A percentile compares a stretch with the other conserved stretches of the same genome.
These are phyloP conservation scores for Zaprionus vittiger DNA, from an alignment of 1,140 invertebrate genomes.

Conservation along the genomic window DNA sequence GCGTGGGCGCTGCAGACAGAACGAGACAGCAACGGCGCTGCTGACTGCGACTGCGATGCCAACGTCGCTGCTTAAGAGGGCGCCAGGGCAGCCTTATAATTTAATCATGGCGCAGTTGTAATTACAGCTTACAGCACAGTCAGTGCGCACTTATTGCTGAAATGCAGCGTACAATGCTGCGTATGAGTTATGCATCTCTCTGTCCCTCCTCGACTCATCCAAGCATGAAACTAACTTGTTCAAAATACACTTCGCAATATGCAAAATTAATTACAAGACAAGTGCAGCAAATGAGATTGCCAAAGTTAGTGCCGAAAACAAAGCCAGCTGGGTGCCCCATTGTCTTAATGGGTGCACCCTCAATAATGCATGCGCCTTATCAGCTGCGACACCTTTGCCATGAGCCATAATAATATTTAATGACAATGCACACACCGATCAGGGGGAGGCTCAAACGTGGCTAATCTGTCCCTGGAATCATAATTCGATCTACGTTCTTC, in stretches of 20 bases:
- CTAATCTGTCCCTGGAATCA: neutral
- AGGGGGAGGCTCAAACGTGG: neutral
- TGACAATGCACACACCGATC: neutral
- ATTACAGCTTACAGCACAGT: slow-evolving; percentile 39
- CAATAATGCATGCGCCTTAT: slow-evolving; percentile 8
- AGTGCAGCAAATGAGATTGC: neutral
- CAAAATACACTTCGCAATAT: slow-evolving; percentile 32
- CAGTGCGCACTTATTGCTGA: slow-evolving; percentile 7
- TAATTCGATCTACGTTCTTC: neutral
- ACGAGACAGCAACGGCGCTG: neutral
- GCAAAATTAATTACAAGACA: slow-evolving; percentile 53
- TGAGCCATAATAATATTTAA: neutral
- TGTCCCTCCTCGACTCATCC: slow-evolving; percentile 37
- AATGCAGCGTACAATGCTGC: slow-evolving; percentile 24
- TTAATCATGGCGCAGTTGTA: slow-evolving; percentile 59
- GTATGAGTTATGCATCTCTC: slow-evolving; percentile 64
- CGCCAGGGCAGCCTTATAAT: slow-evolving; percentile 46
- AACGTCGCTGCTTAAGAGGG: slow-evolving; percentile 21
- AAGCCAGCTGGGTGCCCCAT: neutral
- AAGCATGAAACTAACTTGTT: slow-evolving; percentile 41
- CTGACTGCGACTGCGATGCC: neutral
- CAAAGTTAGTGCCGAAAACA: neutral
- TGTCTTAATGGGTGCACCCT: neutral
- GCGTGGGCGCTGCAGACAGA: neutral
- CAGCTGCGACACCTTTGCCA: neutral